These are phyloP conservation scores for Oedothorax gibbosus DNA, from an alignment of 1,140 invertebrate species.

Conservation along the genomic window DNA sequence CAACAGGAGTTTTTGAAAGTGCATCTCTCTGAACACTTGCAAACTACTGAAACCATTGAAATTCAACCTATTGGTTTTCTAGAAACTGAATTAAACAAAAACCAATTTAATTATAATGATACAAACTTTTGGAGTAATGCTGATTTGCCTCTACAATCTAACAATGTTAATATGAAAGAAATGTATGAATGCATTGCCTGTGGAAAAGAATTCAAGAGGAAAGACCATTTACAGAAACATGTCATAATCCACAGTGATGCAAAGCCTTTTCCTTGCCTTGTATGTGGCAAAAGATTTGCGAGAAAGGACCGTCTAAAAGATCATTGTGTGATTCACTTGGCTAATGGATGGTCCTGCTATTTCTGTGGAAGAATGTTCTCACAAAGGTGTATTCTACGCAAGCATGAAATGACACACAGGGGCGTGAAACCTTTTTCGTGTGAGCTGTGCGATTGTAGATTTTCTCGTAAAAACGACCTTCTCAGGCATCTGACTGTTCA, in stretches of 20 bases:
- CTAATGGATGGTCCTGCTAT: constrained; percentile 41
- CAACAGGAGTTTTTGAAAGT: constrained; percentile 7
- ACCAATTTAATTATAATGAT: no score
- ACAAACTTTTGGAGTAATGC: no score
- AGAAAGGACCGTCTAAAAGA: constrained; percentile 45
- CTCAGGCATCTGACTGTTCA: constrained; percentile 90
- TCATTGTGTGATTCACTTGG: constrained; percentile 33
- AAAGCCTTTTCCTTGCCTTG: constrained; percentile 66
- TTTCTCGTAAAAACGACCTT: constrained; percentile 91
- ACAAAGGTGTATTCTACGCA: constrained; percentile 19
- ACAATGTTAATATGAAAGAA: constrained; percentile 26
- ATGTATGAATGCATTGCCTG: constrained; percentile 36
- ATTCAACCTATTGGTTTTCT: no score
- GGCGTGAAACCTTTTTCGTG: constrained; percentile 78
- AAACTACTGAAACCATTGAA: not conserved
- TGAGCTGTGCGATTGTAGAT: constrained; percentile 91
- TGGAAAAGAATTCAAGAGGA: constrained; percentile 80
- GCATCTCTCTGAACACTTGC: not conserved
- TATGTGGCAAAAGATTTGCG: constrained; percentile 88
- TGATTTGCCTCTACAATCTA: not conserved
- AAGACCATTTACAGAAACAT: constrained; percentile 78
- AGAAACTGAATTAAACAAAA: no score
- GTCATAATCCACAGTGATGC: not conserved
- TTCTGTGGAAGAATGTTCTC: constrained; percentile 41
- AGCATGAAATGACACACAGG: constrained; percentile 53